These are phyloP conservation scores for Prunella strophiata DNA, from an alignment of 2,797 vertebrate species.

Conservation along the genomic window DNA sequence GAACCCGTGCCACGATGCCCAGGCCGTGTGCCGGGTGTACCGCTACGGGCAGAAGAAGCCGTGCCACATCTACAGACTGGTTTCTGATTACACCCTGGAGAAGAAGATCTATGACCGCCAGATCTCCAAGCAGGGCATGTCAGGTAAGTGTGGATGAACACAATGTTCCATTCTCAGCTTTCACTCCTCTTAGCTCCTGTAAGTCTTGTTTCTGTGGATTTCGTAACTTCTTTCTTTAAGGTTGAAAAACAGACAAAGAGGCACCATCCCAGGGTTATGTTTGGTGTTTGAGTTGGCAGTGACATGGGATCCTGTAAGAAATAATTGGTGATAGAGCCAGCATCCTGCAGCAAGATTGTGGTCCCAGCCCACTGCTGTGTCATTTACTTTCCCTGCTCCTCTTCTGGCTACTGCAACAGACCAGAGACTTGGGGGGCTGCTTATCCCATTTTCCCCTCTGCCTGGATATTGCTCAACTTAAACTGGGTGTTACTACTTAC, in stretches of 20 bases:
- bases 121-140: conserved; percentile 99
- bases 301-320: not conserved
- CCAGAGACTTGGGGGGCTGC: not conserved
- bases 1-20: conserved; percentile 98
- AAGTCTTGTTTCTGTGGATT: not conserved
- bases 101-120: conserved; percentile 99
- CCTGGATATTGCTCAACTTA: not conserved
- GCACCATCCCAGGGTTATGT: not conserved
- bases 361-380: not conserved
- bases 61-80: conserved; percentile 95
- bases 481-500: not conserved
- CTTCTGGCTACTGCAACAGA: not conserved
- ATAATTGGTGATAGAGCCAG: not conserved
- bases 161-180: not conserved
- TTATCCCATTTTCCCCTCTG: not conserved
- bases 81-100: conserved; percentile 96
- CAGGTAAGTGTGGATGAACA: conserved; percentile 77
- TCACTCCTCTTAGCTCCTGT: not conserved
- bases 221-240: not conserved
- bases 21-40: conserved; percentile 96
- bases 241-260: not conserved
- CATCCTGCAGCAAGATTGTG: not conserved
- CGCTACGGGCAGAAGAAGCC: conserved; percentile 97
- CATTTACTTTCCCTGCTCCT: not conserved
- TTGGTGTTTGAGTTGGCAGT: not conserved